Percentiles rank a stretch among this genome's conserved stretches.
Conservation (phyloP, 2,888 invertebrate species). For the Macrosoma leucophasiata region DNA sequence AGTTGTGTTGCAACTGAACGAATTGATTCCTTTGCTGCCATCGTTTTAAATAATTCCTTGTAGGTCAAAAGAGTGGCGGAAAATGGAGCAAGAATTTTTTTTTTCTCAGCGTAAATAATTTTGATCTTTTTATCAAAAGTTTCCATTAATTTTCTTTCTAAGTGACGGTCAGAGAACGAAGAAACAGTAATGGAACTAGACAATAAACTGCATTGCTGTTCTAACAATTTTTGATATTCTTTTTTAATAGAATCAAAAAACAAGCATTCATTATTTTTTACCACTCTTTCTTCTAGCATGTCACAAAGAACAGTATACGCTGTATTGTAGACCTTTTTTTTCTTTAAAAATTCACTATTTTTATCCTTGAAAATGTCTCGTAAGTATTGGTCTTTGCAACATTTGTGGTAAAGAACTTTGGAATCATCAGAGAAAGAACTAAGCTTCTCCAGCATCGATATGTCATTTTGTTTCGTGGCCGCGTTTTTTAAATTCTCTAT, state of each 20-base stretch:
- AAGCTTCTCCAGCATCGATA: conserved; percentile 22
- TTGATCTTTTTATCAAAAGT: conserved; percentile 30
- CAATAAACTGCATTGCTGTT: conserved; percentile 25
- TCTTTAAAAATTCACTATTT: conserved; percentile 17
- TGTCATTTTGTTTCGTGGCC: conserved; percentile 21
- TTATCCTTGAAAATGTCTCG: conserved; percentile 18
- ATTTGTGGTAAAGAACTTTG: conserved; percentile 24
- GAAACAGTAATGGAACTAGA: conserved; percentile 26
- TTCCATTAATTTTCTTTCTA: conserved; percentile 26
- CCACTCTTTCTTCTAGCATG: conserved; percentile 26
- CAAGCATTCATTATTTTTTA: conserved; percentile 29
- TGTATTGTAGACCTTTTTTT: conserved; percentile 24
- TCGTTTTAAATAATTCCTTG: conserved; percentile 29
- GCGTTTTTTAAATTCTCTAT: conserved; percentile 23
- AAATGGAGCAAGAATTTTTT: conserved; percentile 32
- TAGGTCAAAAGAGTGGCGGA: conserved; percentile 25
- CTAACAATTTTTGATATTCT: conserved; percentile 27
- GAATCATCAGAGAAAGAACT: conserved; percentile 24
- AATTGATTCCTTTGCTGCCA: conserved; percentile 28
- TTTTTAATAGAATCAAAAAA: conserved; percentile 30
- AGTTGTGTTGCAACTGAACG: conserved; percentile 29
- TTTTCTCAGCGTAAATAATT: conserved; percentile 29
- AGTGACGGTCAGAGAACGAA: conserved; percentile 25
- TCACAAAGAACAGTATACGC: conserved; percentile 26
- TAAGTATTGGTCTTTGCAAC: conserved; percentile 25